Percentiles rank a stretch among this genome's conserved stretches.
These are phyloP conservation scores for Enteromius afrohamiltoni DNA, from an alignment of 2,797 vertebrate genomes.

Conservation along the genomic window DNA sequence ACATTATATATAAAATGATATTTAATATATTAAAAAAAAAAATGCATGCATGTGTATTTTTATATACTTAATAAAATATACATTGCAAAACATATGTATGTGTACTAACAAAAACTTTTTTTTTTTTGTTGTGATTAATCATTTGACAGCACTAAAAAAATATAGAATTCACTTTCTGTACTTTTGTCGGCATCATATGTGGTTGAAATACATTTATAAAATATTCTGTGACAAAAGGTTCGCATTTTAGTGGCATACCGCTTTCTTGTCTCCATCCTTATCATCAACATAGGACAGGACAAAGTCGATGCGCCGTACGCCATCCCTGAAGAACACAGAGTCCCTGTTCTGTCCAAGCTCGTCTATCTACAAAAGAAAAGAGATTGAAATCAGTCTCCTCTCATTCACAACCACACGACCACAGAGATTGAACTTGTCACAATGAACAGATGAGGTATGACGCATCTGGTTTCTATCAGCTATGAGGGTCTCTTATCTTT, in stretches of 20 bases:
- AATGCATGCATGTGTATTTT: no score
- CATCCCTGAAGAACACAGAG: constrained; percentile 82
- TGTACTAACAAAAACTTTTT: no score
- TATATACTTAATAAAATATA: no score
- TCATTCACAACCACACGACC: background rate
- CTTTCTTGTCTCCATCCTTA: constrained; percentile 79
- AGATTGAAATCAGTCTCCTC: background rate
- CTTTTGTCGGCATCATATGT: no score
- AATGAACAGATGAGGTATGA: background rate
- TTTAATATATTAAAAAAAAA: no score
- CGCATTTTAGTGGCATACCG: constrained; percentile 61
- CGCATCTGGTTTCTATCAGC: background rate
- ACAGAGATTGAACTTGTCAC: background rate
- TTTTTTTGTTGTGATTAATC: no score
- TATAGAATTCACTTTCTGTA: no score
- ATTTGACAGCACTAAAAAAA: no score
- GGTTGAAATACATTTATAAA: no score
- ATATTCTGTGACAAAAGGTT: background rate
- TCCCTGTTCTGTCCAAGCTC: constrained; percentile 73
- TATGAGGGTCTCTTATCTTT: background rate
- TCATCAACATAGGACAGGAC: constrained; percentile 81
- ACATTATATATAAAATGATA: no score
- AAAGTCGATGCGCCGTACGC: constrained; percentile 79
- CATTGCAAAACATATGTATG: no score
- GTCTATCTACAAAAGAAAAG: constrained; percentile 66